Evolutionary conservation across 2,797 vertebrate genomes (phyloP), one percentile per base, ranked within the genome.

Genomic region (Vipera latastei): DNA sequence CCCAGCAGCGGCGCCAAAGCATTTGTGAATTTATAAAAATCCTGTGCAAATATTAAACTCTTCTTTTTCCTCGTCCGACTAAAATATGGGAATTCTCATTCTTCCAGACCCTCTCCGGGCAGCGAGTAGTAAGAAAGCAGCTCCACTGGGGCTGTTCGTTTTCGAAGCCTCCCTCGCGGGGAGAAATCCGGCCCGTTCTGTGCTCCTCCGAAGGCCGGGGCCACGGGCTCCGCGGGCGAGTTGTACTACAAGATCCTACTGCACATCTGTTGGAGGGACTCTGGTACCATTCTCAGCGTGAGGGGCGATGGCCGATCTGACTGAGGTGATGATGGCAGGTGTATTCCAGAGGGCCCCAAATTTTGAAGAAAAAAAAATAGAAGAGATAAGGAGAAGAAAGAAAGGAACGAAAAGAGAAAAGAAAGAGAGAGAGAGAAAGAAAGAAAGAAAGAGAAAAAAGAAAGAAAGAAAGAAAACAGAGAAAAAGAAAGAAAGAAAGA

Each of bases 391-490:
- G 14, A 6, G 26, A 8, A 6, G 20, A 55, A 32, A 63, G 8
- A 20, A 6, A 12, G 0, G 2, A 85, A 38, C 0, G 3, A 59
- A 11, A 4, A 5, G 3, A 5, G 20, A 61, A 53, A 5, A 6
- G 6, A n/a, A 2, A 28, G 44, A 16, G n/a, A 2, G 14, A 14
- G 9, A 20, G 6, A 28, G 12, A 20, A 0, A 48, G 22, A 51
- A 7, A 16, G 38, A 32, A 1, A n/a, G 13, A 22, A 2, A 69
- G 26, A 5, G 12, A n/a, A 1, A 32, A 8, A 53, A 2, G 0
- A 3, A 20, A 0, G 6, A n/a, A 0, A 18, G 16, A 25, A 20
- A 4, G 2, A 16, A 18, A 3, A 26, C 0, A 18, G 8, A 32
- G 8, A 13, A 16, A 32, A 1, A 7, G 48, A 13, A 1, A 11